Conservation (phyloP, 2,888 invertebrate genomes). For the Drosophila anceps region DNA sequence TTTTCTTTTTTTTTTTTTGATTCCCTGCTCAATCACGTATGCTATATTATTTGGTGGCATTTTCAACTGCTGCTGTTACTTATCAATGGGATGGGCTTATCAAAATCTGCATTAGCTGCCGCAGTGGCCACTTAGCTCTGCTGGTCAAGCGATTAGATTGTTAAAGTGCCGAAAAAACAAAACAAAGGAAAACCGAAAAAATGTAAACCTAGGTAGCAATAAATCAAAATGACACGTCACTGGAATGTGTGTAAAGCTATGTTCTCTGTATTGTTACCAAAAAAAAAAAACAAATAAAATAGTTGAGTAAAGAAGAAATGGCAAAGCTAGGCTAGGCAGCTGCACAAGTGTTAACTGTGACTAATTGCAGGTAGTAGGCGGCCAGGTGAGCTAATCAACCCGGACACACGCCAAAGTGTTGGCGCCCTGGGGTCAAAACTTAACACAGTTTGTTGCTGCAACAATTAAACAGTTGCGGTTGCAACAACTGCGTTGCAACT, state of each 20-base stretch:
- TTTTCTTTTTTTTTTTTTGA: too few relatives aligned
- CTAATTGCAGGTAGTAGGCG: constrained; percentile 49
- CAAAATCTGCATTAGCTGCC: constrained; percentile 46
- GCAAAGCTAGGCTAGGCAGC: background rate
- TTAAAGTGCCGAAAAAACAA: constrained; percentile 21
- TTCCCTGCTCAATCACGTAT: background rate
- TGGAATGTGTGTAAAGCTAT: constrained; percentile 14
- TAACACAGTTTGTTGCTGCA: constrained; percentile 78
- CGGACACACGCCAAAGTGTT: constrained; percentile 51
- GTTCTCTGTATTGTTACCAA: constrained; percentile 11
- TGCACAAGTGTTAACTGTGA: constrained; percentile 33
- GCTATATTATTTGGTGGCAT: background rate
- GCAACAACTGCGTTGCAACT: constrained; percentile 35
- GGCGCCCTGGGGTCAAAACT: constrained; percentile 77
- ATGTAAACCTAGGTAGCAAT: constrained; percentile 21
- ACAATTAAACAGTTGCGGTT: constrained; percentile 74
- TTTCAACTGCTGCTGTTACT: constrained; percentile 15
- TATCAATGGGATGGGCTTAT: constrained; percentile 47
- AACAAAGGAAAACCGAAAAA: constrained; percentile 7
- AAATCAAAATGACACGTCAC: constrained; percentile 51
- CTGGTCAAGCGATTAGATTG: constrained; percentile 48
- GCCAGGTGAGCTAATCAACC: constrained; percentile 67
- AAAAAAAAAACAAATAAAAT: background rate
- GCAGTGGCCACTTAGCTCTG: constrained; percentile 29
- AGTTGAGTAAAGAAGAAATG: background rate